Base-by-base conservation (phyloP, 2,113 vertebrate genomes). In the Lycaon pictus region DNA sequence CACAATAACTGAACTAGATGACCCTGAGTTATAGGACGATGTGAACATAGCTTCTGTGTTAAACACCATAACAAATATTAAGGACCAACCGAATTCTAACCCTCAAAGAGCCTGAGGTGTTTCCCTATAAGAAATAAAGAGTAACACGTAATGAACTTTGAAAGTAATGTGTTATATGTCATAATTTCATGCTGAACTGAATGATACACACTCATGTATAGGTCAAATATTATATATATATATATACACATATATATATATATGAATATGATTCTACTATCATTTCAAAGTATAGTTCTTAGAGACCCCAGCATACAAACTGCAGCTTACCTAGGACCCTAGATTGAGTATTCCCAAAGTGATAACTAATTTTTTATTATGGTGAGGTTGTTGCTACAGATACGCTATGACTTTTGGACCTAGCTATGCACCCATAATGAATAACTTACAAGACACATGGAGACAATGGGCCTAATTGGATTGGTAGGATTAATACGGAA, bases 51-150 rank as follows among this genome's bases (percentile, higher is more conserved):
- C 25, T 27, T 97, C 76, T 51, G 29, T 90, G 79, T 87, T 81
- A 88, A 96, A 88, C 92, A 67, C 6, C 12, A 4, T 67, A 77
- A 37, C 16, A 85, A 43, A 93, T 58, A 82, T 43, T 69, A 93
- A 69, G 63, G 51, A 85, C 16, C 93, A 51, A 67, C 16, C 91
- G 55, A 67, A 74, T 65, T 53, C 35, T 56, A 79, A 51, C 60
- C 74, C 77, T 95, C 72, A 69, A 37, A 85, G 62, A 62, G 35
- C 63, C 84, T 62, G 3, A 83, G 90, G 62, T 95, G 62, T 95
- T 79, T 96, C 91, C 23, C 51, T 62, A 4, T 77, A 94, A 72
- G 74, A 88, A 88, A 74, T 71, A 15, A 88, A 90, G 43, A 95
- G 48, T 56, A 94, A 71, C 11, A 85, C 25, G 5, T 63, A 23